Base-by-base conservation (phyloP, 2,797 vertebrate genomes). In the Acrossocheilus wenchowensis region DNA sequence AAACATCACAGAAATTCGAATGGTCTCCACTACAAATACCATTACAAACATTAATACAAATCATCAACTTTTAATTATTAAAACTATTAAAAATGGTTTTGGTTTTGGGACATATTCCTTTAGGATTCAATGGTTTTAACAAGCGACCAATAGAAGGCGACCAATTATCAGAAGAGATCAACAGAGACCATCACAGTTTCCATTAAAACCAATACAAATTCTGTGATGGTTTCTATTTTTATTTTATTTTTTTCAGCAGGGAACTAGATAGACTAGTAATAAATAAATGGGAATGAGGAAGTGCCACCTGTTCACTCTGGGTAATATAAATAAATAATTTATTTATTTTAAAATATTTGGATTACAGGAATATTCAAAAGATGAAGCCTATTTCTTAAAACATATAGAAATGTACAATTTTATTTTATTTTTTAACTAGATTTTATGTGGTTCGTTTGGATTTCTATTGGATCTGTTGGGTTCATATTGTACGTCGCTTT, bases 261-360 rank as follows among this genome's bases (percentile, higher is more conserved):
- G 9, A 43, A 43, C 14, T 48, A 14, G 50, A 21, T 54, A 54
- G 19, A 52, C 50, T 52, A 54, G 54, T 57, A 57, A 57, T 57
- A n/a, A 11, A n/a, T 60, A 11, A n/a, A 4, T n/a, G 23, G 3
- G 21, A 9, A 60, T 0, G 57, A 0, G 23, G 1, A n/a, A 3
- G 23, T n/a, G 54, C 23, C 1, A 57, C 52, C 52, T 15, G 50
- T 52, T 52, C 50, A 52, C 14, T 17, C 15, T 52, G 15, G 50
- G 19, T 19, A 52, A 19, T 52, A 52, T 50, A 48, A 43, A 2
- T 9, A 9, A 52, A 52, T 7, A 52, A 19, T 19, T 15, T n/a
- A 60, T 10, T 4, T 0, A 60, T 60, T 60, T 60, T 9, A 1
- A 60, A 60, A 57, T 60, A 60, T 60, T 4, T n/a, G 57, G 57